Evolutionary conservation across 23 tunicate genomes (phyloP).

Genomic region (Ciona savignyi): DNA sequence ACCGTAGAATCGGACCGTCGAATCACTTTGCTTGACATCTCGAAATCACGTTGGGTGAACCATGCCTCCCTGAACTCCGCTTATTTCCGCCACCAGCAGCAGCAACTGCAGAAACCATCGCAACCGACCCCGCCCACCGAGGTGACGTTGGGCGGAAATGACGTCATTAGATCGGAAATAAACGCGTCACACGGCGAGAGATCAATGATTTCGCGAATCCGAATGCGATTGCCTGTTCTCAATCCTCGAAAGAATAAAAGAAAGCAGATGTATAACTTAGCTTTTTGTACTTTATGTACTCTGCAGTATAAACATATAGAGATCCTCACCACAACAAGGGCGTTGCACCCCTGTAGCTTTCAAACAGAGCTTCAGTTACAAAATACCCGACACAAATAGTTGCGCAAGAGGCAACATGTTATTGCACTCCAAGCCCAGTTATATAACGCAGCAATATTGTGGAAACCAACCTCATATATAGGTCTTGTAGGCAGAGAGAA

Average conservation of each 20-base stretch:
- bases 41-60: conserved; percentile 63
- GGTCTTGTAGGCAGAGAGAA: too few relatives aligned
- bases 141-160: neutral
- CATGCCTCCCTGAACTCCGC: neutral
- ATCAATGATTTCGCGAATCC: conserved; percentile 64
- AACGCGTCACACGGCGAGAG: conserved; percentile 2
- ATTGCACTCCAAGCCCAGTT: too few relatives aligned
- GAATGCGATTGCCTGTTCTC: conserved; percentile 57
- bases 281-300: too few relatives aligned
- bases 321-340: too few relatives aligned
- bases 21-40: conserved; percentile 55
- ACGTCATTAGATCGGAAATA: neutral
- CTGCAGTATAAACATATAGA: too few relatives aligned
- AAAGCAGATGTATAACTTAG: too few relatives aligned
- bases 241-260: conserved; percentile 15
- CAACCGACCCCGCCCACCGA: neutral
- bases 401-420: too few relatives aligned
- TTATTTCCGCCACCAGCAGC: neutral
- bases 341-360: too few relatives aligned
- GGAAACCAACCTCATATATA: too few relatives aligned
- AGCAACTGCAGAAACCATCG: neutral
- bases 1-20: conserved; percentile 68
- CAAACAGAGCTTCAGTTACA: too few relatives aligned
- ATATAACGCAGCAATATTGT: too few relatives aligned
- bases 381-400: too few relatives aligned